Percentiles rank a stretch among this genome's conserved stretches.
Evolutionary conservation across 2,888 invertebrate genomes (phyloP).

Genomic region (Ichneumoninae sp.): DNA sequence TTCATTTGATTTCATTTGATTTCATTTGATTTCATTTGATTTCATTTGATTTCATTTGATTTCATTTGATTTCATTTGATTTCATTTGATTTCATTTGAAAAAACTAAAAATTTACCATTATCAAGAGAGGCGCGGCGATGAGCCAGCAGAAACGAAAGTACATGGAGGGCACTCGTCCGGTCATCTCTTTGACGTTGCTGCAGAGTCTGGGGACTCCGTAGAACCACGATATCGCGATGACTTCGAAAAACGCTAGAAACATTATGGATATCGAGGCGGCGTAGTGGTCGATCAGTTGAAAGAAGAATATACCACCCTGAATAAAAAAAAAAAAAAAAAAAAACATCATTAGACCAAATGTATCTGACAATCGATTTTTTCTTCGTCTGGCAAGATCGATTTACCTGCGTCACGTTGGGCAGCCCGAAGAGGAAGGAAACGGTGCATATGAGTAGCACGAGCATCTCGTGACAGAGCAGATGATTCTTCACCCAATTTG

Average conservation of each 20-base stretch:
- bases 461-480: constrained; percentile 94
- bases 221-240: constrained; percentile 96
- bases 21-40: too few relatives aligned
- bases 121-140: constrained; percentile 92
- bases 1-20: too few relatives aligned
- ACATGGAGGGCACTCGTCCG: constrained; percentile 91
- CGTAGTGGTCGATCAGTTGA: constrained; percentile 96
- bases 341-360: background rate
- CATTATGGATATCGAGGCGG: constrained; percentile 96
- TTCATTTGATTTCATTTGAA: background rate
- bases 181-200: constrained; percentile 96
- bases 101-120: constrained; percentile 84
- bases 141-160: constrained; percentile 95
- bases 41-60: too few relatives aligned
- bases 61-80: background rate
- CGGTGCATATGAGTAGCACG: constrained; percentile 92
- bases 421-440: constrained; percentile 93
- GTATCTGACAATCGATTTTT: background rate
- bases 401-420: constrained; percentile 94
- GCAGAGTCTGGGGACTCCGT: constrained; percentile 92
- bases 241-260: constrained; percentile 97
- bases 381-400: constrained; percentile 25
- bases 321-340: constrained; percentile 68
- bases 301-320: constrained; percentile 96
- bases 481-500: constrained; percentile 92